A percentile compares a stretch with the other conserved stretches of the same genome.
phyloP scores from a whole-genome alignment of 2,113 vertebrate genomes.

The Todiramphus chloris region DNA sequence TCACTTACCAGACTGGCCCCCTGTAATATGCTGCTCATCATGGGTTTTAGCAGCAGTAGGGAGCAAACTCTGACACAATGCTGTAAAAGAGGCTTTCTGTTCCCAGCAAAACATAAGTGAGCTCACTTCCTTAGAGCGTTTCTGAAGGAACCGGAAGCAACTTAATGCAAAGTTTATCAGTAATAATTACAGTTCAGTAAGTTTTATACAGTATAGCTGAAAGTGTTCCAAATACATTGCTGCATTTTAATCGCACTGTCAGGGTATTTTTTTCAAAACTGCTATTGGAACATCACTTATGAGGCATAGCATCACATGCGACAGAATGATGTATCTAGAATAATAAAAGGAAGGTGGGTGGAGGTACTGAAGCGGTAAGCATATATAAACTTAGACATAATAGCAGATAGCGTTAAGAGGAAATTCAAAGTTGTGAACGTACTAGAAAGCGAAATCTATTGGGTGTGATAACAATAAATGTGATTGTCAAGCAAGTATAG shows the following conservation, averaged over 20 bases:
- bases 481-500: conserved; percentile 21
- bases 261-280: neutral
- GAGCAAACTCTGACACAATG: neutral
- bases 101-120: fast-evolving
- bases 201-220: neutral
- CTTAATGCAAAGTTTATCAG: neutral
- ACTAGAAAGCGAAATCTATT: conserved; percentile 28
- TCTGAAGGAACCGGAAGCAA: neutral
- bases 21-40: neutral
- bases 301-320: neutral
- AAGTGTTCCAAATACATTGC: neutral
- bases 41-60: neutral
- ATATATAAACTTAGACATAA: neutral
- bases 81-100: neutral
- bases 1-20: neutral
- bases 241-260: neutral
- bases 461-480: conserved; percentile 27
- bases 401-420: neutral
- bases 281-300: neutral
- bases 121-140: neutral
- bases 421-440: neutral
- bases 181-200: neutral
- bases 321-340: neutral
- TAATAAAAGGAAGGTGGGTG: neutral
- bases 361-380: neutral